These are phyloP conservation scores for Piscicola geometra DNA, from an alignment of 2,888 invertebrate species.

Conservation along the genomic window DNA sequence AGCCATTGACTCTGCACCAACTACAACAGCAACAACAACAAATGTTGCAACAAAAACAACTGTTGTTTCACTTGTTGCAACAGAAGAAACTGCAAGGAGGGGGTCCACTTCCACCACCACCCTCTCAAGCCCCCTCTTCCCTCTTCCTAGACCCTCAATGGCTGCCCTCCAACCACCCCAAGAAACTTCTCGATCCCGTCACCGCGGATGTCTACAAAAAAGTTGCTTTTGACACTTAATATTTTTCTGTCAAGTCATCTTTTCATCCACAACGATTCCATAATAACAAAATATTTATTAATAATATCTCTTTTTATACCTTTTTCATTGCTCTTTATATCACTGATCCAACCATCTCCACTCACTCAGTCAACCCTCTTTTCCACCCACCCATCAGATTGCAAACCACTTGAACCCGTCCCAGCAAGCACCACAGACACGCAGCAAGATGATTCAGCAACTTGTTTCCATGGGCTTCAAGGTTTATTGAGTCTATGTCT, in stretches of 20 bases:
- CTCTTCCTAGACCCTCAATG: neutral
- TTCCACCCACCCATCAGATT: neutral
- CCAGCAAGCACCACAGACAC: slow-evolving; percentile 26
- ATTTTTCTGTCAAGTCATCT: neutral
- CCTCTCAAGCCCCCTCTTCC: neutral
- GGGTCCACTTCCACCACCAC: neutral
- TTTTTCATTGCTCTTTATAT: too few relatives aligned
- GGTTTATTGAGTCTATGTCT: slow-evolving; percentile 5
- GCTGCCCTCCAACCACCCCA: neutral
- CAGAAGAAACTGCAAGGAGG: neutral
- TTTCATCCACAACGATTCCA: too few relatives aligned
- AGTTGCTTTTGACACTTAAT: neutral
- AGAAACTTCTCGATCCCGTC: neutral
- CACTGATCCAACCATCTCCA: too few relatives aligned
- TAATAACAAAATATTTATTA: too few relatives aligned
- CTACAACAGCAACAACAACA: slow-evolving; percentile 18
- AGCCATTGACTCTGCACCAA: slow-evolving; percentile 9
- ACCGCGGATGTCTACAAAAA: neutral
- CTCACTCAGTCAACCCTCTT: too few relatives aligned
- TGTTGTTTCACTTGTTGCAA: slow-evolving; percentile 11
- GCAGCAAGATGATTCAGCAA: slow-evolving; percentile 36
- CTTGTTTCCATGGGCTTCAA: slow-evolving; percentile 35
- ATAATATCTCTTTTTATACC: too few relatives aligned
- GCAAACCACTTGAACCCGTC: slow-evolving; percentile 19
- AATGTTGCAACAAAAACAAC: slow-evolving; percentile 14